Base-by-base conservation (phyloP, 2,888 invertebrate genomes). In the Smittia sp. region DNA sequence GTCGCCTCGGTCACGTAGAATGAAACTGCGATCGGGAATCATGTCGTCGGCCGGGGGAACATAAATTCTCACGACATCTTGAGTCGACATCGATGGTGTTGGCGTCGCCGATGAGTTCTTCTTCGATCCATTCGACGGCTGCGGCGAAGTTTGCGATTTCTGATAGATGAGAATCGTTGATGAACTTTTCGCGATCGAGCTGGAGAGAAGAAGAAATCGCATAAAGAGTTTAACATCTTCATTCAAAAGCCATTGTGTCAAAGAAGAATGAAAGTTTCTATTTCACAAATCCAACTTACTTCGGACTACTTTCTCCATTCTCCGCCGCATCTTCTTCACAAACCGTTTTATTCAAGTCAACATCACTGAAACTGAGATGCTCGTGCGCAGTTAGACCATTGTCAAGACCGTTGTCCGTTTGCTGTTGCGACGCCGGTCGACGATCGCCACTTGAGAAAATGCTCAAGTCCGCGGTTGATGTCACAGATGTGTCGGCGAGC, bases 401-500 rank as follows among this genome's bases (percentile, higher is more conserved):
- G 65, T 77, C 76, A 4, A 74, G 68, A 69, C 75, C 75, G 18
- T 76, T 76, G 68, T 76, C 77, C 15, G 58, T 38, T 70, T 77
- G 77, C n/a, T 76, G 76, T 68, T 77, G 76, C n/a, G 77, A 77
- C 2, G 46, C 25, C 15, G 58, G 39, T 9, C 72, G 38, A 13
- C 15, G 13, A 75, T 76, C 77, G n/a, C 77, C 90, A 78, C 88
- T 88, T 20, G 90, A 90, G 83, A 92, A 90, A 76, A 92, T 90
- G 77, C 91, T 91, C 75, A 92, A 84, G 80, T 92, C 92, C 0
- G 92, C 92, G 0, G 92, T 92, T 69, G 92, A 92, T 32, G 92
- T 93, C 72, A 92, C 90, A 77, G 91, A 91, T 22, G 92, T 93
- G 80, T 92, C 92, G 18, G 92, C 92, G 75, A 93, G 84, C 69